phyloP scores from a whole-genome alignment of 2,113 vertebrate species.

The Chloebia gouldiae region DNA sequence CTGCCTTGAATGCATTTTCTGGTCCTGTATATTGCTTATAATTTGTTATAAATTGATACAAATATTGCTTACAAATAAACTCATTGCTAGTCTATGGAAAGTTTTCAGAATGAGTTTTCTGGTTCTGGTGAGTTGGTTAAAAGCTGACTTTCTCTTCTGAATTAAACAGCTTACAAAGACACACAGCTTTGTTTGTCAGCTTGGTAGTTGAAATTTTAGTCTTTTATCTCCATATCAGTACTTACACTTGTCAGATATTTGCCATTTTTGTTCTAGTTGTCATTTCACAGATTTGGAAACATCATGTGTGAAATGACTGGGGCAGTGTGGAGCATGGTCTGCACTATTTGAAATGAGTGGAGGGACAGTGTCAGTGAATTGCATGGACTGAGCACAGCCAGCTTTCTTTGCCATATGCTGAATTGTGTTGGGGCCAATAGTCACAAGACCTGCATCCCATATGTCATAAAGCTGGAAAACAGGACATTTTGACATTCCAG shows the following conservation, averaged over 20 bases:
- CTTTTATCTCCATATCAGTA: background rate
- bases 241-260: background rate
- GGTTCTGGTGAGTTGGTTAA: background rate
- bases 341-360: too few species aligned
- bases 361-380: background rate
- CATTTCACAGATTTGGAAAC: background rate
- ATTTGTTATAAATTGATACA: too few species aligned
- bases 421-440: fast-evolving
- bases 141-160: background rate
- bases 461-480: background rate
- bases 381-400: fast-evolving
- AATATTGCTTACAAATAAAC: too few species aligned
- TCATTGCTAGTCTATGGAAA: background rate
- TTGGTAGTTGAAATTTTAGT: background rate
- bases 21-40: background rate
- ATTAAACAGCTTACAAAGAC: background rate
- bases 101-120: background rate
- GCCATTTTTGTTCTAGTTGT: background rate
- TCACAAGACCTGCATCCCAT: background rate
- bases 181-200: background rate
- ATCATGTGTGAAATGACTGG: fast-evolving
- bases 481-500: background rate
- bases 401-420: fast-evolving
- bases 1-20: background rate
- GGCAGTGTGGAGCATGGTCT: background rate